Conservation (phyloP, 2,888 invertebrate genomes). For the Cheilosia variabilis region DNA sequence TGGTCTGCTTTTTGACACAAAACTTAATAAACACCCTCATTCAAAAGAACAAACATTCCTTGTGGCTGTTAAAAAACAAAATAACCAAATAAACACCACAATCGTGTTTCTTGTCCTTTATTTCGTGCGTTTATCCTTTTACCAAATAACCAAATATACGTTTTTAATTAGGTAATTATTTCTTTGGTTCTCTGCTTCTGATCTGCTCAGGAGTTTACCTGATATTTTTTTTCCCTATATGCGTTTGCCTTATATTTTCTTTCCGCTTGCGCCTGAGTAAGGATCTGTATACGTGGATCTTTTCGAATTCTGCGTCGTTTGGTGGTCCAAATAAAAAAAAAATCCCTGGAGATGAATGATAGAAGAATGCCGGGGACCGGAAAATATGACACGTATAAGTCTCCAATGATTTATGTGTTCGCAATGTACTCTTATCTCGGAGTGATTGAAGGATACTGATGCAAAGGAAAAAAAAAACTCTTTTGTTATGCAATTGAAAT, state of each 20-base stretch:
- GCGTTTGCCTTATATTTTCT: background rate
- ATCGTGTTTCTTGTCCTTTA: conserved; percentile 45
- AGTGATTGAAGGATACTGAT: conserved; percentile 12
- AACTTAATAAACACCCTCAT: conserved; percentile 34
- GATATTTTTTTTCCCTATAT: background rate
- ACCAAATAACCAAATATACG: conserved; percentile 56
- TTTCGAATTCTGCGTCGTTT: conserved; percentile 40
- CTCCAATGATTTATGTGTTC: conserved; percentile 43
- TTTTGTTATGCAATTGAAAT: conserved; percentile 10
- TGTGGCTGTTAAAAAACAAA: background rate
- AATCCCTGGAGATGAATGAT: conserved; percentile 54
- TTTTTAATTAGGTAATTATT: conserved; percentile 71
- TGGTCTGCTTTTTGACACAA: conserved; percentile 45
- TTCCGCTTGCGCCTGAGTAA: background rate
- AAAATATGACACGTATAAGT: conserved; percentile 15
- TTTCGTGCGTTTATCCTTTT: conserved; percentile 59
- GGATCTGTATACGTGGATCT: conserved; percentile 67
- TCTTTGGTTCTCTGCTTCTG: conserved; percentile 62
- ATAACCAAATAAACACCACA: conserved; percentile 38
- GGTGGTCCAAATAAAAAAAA: conserved; percentile 33
- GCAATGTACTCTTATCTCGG: conserved; percentile 10
- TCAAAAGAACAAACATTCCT: conserved; percentile 7
- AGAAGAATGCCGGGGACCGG: conserved; percentile 21
- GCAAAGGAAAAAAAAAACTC: no score
- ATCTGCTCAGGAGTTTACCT: conserved; percentile 37